Conservation (phyloP, 2,797 vertebrate genomes). For the Sciurus carolinensis region DNA sequence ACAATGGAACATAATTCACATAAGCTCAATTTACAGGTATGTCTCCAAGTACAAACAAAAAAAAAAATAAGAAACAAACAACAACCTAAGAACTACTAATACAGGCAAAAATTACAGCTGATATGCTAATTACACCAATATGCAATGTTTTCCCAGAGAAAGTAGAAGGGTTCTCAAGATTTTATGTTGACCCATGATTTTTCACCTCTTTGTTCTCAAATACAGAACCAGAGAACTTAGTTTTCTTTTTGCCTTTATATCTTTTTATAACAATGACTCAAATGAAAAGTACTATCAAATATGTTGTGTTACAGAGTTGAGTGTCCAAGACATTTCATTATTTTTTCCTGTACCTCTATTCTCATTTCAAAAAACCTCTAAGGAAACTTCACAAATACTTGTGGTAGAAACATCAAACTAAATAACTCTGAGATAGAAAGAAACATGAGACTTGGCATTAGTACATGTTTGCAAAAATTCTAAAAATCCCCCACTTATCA, state of each 20-base stretch:
- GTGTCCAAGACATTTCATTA: slow-evolving; percentile 51
- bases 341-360: slow-evolving; percentile 44
- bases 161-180: slow-evolving; percentile 62
- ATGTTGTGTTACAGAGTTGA: slow-evolving; percentile 26
- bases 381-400: slow-evolving; percentile 37
- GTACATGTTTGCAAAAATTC: slow-evolving; percentile 36
- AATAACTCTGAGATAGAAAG: slow-evolving; percentile 59
- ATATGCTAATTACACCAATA: slow-evolving; percentile 54
- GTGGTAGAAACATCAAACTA: slow-evolving; percentile 50
- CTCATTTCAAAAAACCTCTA: slow-evolving; percentile 48
- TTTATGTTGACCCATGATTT: slow-evolving; percentile 60
- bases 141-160: slow-evolving; percentile 65
- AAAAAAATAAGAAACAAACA: neutral
- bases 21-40: slow-evolving; percentile 63
- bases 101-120: slow-evolving; percentile 57
- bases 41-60: slow-evolving; percentile 67
- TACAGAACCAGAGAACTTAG: slow-evolving; percentile 47
- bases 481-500: slow-evolving; percentile 31
- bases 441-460: slow-evolving; percentile 10
- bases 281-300: slow-evolving; percentile 53
- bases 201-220: slow-evolving; percentile 70
- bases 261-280: slow-evolving; percentile 36
- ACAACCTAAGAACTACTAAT: slow-evolving; percentile 61
- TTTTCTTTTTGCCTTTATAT: slow-evolving; percentile 51
- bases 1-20: slow-evolving; percentile 78